phyloP scores from a whole-genome alignment of 2,113 vertebrate species.

The Labeo rohita region DNA sequence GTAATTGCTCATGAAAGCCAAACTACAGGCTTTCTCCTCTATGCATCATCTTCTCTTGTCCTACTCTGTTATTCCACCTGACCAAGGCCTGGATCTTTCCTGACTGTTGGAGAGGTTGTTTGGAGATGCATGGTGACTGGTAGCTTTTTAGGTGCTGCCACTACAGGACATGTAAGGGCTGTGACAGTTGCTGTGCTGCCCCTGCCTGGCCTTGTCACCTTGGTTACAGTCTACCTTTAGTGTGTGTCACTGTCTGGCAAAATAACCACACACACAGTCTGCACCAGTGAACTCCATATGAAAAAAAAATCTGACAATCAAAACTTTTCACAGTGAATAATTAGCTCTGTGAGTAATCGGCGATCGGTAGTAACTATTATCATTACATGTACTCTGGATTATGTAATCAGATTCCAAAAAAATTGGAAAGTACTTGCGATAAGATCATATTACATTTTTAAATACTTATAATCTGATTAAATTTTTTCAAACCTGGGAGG shows the following conservation, averaged over 20 bases:
- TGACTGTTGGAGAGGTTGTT: constrained; percentile 64
- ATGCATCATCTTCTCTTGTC: constrained; percentile 48
- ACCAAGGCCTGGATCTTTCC: constrained; percentile 41
- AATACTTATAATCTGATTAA: neutral
- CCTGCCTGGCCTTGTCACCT: constrained; percentile 59
- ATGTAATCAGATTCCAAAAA: neutral
- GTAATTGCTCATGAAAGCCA: constrained; percentile 51
- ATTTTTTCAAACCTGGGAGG: neutral
- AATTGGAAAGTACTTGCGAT: neutral
- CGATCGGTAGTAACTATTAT: neutral
- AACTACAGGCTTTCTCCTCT: constrained; percentile 34
- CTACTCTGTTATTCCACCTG: constrained; percentile 64
- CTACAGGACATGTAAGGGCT: constrained; percentile 54
- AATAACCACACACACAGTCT: constrained; percentile 18
- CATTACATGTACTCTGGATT: neutral
- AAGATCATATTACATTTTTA: neutral
- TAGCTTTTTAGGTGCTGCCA: constrained; percentile 52
- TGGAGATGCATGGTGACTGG: constrained; percentile 67
- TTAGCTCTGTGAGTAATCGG: too few species aligned
- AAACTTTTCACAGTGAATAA: too few species aligned
- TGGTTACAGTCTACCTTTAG: constrained; percentile 43
- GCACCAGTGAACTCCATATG: neutral
- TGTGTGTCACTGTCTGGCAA: constrained; percentile 46
- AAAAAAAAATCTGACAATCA: too few species aligned
- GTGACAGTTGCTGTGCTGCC: constrained; percentile 68